phyloP scores from a whole-genome alignment of 2,888 invertebrate genomes.

The Ophion costatus region DNA sequence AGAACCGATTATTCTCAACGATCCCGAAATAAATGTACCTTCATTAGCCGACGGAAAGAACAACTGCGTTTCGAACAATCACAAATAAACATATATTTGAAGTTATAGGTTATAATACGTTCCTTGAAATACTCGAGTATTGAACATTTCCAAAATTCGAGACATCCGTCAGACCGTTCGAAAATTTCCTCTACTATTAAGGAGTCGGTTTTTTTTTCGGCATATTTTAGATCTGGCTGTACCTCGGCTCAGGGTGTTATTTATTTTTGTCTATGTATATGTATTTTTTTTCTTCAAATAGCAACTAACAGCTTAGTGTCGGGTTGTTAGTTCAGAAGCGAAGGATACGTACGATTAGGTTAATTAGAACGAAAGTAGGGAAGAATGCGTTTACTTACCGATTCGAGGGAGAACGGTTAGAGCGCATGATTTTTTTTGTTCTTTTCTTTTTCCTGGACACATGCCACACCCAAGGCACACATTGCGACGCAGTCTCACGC shows the following conservation, averaged over 20 bases:
- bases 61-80: too few relatives aligned
- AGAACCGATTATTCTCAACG: neutral
- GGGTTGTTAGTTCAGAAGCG: slow-evolving; percentile 60
- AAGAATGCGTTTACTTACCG: slow-evolving; percentile 75
- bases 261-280: slow-evolving; percentile 17
- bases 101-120: too few relatives aligned
- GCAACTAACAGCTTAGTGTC: slow-evolving; percentile 53
- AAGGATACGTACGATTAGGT: slow-evolving; percentile 56
- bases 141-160: neutral
- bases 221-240: slow-evolving; percentile 31
- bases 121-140: neutral
- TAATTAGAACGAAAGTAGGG: slow-evolving; percentile 17
- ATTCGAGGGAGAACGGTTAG: slow-evolving; percentile 68
- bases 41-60: neutral
- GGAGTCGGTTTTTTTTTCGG: neutral
- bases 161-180: slow-evolving; percentile 39
- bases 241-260: slow-evolving; percentile 46
- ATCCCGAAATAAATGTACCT: neutral
- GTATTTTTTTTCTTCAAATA: slow-evolving; percentile 24
- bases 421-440: slow-evolving; percentile 57
- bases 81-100: neutral
- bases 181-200: slow-evolving; percentile 43
- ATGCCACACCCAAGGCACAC: slow-evolving; percentile 71
- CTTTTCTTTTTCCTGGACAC: slow-evolving; percentile 61
- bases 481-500: slow-evolving; percentile 33